These are phyloP conservation scores for Leptinotarsa tumamoca DNA, from an alignment of 2,888 invertebrate genomes.

Conservation along the genomic window DNA sequence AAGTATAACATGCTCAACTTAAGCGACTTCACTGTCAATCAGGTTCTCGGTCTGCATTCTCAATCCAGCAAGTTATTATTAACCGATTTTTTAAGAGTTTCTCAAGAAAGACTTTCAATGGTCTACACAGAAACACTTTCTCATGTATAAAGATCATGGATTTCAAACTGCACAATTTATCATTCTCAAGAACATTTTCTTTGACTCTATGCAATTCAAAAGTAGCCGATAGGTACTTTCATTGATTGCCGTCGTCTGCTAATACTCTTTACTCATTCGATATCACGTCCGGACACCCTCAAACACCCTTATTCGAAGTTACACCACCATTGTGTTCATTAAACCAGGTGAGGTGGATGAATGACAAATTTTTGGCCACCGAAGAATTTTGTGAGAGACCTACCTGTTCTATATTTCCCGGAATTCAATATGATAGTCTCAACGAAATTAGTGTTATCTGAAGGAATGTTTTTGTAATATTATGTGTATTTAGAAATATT, in stretches of 20 bases:
- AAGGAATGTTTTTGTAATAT: not conserved
- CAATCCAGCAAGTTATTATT: slow-evolving; percentile 8
- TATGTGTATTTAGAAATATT: not conserved
- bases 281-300: slow-evolving; percentile 44
- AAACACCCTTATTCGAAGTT: slow-evolving; percentile 40
- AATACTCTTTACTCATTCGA: slow-evolving; percentile 40
- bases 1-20: too few relatives aligned
- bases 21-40: too few relatives aligned
- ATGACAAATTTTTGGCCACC: slow-evolving; percentile 37
- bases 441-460: not conserved
- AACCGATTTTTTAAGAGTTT: not conserved
- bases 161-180: slow-evolving; percentile 36
- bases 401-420: slow-evolving; percentile 37
- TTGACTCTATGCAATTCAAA: slow-evolving; percentile 33
- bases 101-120: slow-evolving; percentile 17
- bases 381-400: slow-evolving; percentile 29
- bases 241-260: slow-evolving; percentile 37
- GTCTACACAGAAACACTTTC: slow-evolving; percentile 36
- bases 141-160: slow-evolving; percentile 28
- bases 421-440: not conserved
- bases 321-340: slow-evolving; percentile 44
- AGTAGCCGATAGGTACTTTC: slow-evolving; percentile 31
- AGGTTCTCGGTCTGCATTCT: not conserved
- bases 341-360: slow-evolving; percentile 42
- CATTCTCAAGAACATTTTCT: slow-evolving; percentile 39